Conservation (phyloP, 2,797 vertebrate species). For the Microcaecilia unicolor region DNA sequence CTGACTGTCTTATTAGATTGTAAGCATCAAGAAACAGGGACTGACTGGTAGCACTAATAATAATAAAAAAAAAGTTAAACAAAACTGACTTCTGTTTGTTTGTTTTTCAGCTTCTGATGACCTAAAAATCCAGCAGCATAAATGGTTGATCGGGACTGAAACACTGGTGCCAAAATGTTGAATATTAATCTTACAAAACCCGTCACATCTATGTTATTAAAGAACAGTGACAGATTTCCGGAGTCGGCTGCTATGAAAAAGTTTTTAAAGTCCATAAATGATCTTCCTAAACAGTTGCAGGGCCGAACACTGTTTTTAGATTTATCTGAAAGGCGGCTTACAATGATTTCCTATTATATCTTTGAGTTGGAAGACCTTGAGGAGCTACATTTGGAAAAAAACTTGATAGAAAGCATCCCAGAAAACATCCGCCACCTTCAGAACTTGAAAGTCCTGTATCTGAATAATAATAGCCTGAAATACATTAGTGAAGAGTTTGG, state of each 20-base stretch:
- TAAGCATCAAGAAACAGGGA: too few relatives aligned
- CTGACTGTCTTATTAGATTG: too few relatives aligned
- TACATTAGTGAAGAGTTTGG: slow-evolving; percentile 24
- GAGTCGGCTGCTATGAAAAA: neutral
- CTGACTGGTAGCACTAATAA: too few relatives aligned
- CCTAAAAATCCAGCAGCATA: neutral
- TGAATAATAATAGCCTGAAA: slow-evolving; percentile 39
- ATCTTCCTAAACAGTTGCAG: neutral
- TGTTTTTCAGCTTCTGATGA: neutral
- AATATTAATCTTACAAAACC: neutral
- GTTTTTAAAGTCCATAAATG: neutral
- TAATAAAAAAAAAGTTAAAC: too few relatives aligned
- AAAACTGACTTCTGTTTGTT: too few relatives aligned
- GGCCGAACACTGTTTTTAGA: slow-evolving; percentile 38
- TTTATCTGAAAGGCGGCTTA: slow-evolving; percentile 20
- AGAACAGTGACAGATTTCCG: neutral
- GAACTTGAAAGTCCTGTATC: slow-evolving; percentile 34
- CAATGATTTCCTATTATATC: slow-evolving; percentile 18
- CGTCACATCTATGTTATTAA: neutral
- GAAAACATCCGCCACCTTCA: slow-evolving; percentile 19
- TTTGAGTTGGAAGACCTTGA: slow-evolving; percentile 40
- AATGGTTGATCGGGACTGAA: slow-evolving; percentile 1
- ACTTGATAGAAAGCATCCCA: slow-evolving; percentile 32
- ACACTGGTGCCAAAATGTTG: neutral
- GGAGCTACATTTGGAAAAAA: slow-evolving; percentile 48